phyloP scores from a whole-genome alignment of 2,113 vertebrate species.

The Labeo rohita region DNA sequence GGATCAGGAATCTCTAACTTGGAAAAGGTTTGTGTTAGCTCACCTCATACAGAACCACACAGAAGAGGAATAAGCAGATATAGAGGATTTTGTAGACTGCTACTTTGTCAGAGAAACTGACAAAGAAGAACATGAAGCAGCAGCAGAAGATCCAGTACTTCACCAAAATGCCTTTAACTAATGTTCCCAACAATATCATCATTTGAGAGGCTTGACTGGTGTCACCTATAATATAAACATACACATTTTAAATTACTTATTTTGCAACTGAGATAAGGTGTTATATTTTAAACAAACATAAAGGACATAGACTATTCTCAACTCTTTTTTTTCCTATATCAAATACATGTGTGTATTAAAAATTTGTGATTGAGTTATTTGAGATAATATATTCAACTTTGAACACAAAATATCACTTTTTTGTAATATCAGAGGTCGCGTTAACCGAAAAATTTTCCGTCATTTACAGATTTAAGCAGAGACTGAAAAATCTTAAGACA shows the following conservation, averaged over 20 bases:
- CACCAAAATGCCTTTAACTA: conserved; percentile 71
- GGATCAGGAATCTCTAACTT: background rate
- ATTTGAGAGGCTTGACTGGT: conserved; percentile 61
- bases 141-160: conserved; percentile 82
- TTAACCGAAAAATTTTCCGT: no score
- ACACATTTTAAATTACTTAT: background rate
- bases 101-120: conserved; percentile 77
- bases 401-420: no score
- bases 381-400: no score
- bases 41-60: conserved; percentile 76
- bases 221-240: conserved; percentile 60
- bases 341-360: no score
- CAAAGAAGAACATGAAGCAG: conserved; percentile 76
- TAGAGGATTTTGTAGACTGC: conserved; percentile 77
- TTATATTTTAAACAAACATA: background rate
- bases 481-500: no score
- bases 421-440: no score
- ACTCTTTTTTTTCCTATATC: no score
- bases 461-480: no score
- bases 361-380: no score
- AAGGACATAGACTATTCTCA: background rate
- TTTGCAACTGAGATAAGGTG: background rate
- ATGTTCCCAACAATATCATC: conserved; percentile 68
- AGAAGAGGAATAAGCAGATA: conserved; percentile 74
- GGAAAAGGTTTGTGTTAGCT: background rate